phyloP scores from a whole-genome alignment of 2,888 invertebrate genomes.

The Limnephilus auricula region DNA sequence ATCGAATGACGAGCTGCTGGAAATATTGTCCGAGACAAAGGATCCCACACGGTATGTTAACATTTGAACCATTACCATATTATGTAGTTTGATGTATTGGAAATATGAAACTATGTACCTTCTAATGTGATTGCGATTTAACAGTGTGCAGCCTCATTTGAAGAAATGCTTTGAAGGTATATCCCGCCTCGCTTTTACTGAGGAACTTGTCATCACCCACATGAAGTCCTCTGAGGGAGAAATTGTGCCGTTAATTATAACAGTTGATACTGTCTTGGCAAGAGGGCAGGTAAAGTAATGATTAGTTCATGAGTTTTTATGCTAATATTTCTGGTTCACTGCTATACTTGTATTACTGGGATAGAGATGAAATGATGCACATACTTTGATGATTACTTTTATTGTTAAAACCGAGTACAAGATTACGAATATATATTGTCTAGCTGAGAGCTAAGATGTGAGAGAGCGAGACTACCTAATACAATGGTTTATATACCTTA shows the following conservation, averaged over 20 bases:
- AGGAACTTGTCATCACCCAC: conserved; percentile 90
- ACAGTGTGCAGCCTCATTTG: conserved; percentile 93
- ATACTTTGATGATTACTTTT: too few species aligned
- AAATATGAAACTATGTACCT: too few species aligned
- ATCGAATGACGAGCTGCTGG: conserved; percentile 95
- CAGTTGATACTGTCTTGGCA: conserved; percentile 90
- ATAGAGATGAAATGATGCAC: too few species aligned
- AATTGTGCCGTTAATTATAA: conserved; percentile 84
- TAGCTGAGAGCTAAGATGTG: too few species aligned
- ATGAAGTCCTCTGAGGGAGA: conserved; percentile 95
- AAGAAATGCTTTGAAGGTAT: conserved; percentile 99
- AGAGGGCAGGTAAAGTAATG: conserved; percentile 85
- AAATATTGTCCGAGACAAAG: conserved; percentile 98
- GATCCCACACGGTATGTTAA: conserved; percentile 88
- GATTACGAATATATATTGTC: too few species aligned
- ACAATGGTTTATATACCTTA: too few species aligned
- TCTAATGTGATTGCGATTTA: background rate
- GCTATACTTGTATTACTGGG: too few species aligned
- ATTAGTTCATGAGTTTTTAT: too few species aligned
- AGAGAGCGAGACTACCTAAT: too few species aligned
- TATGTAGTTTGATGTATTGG: too few species aligned
- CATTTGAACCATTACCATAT: background rate
- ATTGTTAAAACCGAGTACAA: too few species aligned
- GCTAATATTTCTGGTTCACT: too few species aligned
- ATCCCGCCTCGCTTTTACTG: conserved; percentile 89